Conservation (phyloP, 1,140 invertebrate genomes). For the Ostrea denselamellosa region DNA sequence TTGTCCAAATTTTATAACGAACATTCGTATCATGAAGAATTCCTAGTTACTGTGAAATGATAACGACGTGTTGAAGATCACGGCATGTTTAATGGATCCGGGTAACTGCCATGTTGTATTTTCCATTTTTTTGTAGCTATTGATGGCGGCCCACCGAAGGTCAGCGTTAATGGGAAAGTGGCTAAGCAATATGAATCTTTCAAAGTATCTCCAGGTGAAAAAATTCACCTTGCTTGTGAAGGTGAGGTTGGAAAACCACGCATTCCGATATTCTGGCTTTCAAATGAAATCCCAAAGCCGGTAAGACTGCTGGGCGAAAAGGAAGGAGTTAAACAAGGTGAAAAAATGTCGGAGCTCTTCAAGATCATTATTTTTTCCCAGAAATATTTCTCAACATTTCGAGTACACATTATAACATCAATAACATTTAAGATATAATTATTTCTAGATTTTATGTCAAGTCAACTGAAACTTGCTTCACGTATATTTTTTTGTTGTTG, state of each 20-base stretch:
- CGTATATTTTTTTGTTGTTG: not conserved
- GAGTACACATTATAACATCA: too few species aligned
- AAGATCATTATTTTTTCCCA: too few species aligned
- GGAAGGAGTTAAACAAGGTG: not conserved
- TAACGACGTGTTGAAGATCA: not conserved
- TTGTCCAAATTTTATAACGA: too few species aligned
- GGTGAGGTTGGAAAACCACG: conserved; percentile 13
- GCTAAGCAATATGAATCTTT: not conserved
- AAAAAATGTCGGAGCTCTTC: not conserved
- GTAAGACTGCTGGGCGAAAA: not conserved
- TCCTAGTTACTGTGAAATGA: not conserved
- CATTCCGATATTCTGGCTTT: not conserved
- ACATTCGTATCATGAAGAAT: not conserved
- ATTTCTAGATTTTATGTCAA: too few species aligned
- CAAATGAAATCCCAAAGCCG: not conserved
- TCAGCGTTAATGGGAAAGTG: not conserved
- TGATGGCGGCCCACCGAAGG: conserved; percentile 2
- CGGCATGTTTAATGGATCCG: not conserved
- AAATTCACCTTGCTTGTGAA: conserved; percentile 2
- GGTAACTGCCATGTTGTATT: not conserved
- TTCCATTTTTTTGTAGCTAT: conserved; percentile 13
- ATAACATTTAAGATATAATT: too few species aligned
- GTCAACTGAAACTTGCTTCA: too few species aligned
- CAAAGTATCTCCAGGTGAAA: conserved; percentile 1
- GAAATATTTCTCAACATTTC: too few species aligned